phyloP scores from a whole-genome alignment of 2,797 vertebrate genomes.

The Hoplostethus atlanticus region DNA sequence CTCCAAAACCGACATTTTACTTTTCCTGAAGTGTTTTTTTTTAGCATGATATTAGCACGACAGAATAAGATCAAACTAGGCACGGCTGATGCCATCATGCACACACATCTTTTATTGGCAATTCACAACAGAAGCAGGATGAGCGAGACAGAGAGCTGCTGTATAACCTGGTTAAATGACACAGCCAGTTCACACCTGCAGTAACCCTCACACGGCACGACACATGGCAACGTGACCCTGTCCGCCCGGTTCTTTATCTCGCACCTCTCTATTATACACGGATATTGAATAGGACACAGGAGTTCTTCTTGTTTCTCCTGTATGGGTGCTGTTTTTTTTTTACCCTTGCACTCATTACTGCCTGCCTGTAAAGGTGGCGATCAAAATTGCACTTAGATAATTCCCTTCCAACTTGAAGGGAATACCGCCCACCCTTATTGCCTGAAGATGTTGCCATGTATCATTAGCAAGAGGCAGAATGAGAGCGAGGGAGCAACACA shows the following conservation, averaged over 20 bases:
- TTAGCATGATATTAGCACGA: too few species aligned
- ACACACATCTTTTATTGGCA: constrained; percentile 59
- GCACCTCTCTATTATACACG: background rate
- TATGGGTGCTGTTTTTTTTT: too few species aligned
- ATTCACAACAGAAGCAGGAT: constrained; percentile 52
- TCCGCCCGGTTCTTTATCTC: background rate
- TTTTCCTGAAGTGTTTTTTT: too few species aligned
- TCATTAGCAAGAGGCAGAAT: background rate
- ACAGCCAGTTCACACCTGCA: constrained; percentile 2
- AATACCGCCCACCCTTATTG: background rate
- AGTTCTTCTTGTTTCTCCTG: too few species aligned
- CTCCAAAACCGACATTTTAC: too few species aligned
- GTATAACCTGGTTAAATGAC: constrained; percentile 19
- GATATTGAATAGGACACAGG: background rate
- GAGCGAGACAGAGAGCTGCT: constrained; percentile 24
- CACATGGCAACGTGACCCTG: background rate
- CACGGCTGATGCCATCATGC: constrained; percentile 30
- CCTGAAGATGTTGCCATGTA: background rate
- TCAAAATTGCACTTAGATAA: too few species aligned
- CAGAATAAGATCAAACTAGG: background rate
- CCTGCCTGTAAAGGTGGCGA: too few species aligned
- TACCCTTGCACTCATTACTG: too few species aligned
- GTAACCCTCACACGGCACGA: background rate
- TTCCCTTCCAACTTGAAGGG: too few species aligned
- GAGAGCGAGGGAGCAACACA: background rate